Conservation (phyloP, 2,888 invertebrate genomes). For the Mystacides longicornis region DNA sequence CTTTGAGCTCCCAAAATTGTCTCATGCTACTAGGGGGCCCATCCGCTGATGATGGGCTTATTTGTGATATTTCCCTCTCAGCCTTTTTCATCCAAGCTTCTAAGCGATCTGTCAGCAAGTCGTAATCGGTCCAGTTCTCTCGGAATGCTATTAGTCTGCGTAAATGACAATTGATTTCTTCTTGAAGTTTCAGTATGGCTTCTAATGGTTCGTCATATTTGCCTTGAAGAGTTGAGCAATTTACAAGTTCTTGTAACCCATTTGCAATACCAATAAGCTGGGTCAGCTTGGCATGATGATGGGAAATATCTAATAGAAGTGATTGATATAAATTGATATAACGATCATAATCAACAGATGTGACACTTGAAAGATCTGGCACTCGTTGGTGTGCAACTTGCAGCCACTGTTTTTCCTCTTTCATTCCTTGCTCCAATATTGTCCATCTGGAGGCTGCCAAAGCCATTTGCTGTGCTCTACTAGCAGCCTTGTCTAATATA, state of each 20-base stretch:
- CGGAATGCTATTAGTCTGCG: constrained; percentile 66
- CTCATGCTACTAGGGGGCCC: constrained; percentile 64
- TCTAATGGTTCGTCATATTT: constrained; percentile 67
- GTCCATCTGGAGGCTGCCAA: constrained; percentile 81
- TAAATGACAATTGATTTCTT: constrained; percentile 66
- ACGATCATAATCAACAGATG: constrained; percentile 76
- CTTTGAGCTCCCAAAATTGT: constrained; percentile 84
- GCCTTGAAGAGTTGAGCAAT: constrained; percentile 66
- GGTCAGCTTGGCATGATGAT: constrained; percentile 70
- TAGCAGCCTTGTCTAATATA: constrained; percentile 74
- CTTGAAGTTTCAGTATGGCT: constrained; percentile 63
- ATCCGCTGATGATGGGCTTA: constrained; percentile 52
- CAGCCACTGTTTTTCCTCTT: constrained; percentile 76
- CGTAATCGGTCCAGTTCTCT: constrained; percentile 71
- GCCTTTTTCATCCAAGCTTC: constrained; percentile 71
- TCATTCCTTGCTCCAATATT: constrained; percentile 70
- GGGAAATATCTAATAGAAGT: constrained; percentile 67
- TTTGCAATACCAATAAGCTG: constrained; percentile 67
- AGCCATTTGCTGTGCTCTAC: constrained; percentile 75
- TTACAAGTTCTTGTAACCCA: constrained; percentile 64
- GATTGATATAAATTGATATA: constrained; percentile 79
- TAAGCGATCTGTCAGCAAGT: constrained; percentile 62
- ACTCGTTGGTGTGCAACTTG: constrained; percentile 77
- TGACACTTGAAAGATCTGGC: constrained; percentile 72
- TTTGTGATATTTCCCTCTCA: constrained; percentile 59